Evolutionary conservation across 2,113 vertebrate species (phyloP).

Genomic region (Neomonachus schauinslandi): DNA sequence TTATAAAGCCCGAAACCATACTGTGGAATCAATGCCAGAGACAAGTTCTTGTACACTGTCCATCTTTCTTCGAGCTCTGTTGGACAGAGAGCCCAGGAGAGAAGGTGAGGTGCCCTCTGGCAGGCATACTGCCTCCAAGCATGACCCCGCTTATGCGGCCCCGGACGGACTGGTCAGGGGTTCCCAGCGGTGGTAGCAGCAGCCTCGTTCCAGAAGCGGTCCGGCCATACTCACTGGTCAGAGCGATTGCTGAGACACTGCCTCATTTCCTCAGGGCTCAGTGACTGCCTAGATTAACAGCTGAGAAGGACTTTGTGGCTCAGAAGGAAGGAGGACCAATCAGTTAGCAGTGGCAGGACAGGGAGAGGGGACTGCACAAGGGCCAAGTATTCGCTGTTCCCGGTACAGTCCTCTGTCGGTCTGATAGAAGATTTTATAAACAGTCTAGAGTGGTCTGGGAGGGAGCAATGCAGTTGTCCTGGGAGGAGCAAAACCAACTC

Average conservation of each 20-base stretch:
- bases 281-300: too few species aligned
- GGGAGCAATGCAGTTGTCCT: background rate
- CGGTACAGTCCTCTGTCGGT: accelerated
- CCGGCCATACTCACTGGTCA: background rate
- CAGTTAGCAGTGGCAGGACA: background rate
- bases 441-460: accelerated
- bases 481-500: background rate
- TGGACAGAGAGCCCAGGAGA: background rate
- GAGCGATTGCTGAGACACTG: background rate
- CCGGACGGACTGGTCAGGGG: background rate
- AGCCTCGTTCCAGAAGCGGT: background rate
- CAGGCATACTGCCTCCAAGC: background rate
- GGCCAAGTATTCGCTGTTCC: background rate
- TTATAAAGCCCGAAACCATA: background rate
- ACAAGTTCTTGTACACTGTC: too few species aligned
- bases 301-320: background rate
- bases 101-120: background rate
- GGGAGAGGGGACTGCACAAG: too few species aligned
- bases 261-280: background rate
- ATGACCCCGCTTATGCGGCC: background rate
- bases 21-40: background rate
- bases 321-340: background rate
- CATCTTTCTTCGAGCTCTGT: background rate
- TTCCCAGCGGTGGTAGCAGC: accelerated
- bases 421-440: background rate